These are phyloP conservation scores for Ephialtes manifestator DNA, from an alignment of 2,888 invertebrate species.

Conservation along the genomic window DNA sequence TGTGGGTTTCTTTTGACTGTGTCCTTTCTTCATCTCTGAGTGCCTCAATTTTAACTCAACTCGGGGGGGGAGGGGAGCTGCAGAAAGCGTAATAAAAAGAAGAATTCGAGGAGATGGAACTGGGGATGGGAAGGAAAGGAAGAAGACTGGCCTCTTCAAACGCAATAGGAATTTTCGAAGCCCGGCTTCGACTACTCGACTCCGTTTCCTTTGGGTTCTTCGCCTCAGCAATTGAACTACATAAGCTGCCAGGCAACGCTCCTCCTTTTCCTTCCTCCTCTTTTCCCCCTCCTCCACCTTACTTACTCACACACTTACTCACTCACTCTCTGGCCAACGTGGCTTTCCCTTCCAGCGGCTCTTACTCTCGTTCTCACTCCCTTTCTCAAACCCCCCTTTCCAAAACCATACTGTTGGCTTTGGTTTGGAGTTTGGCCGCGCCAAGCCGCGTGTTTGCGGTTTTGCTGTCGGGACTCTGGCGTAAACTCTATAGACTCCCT, in stretches of 20 bases:
- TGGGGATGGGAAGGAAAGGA: background rate
- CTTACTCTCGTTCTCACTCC: slow-evolving; percentile 50
- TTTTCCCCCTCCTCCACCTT: background rate
- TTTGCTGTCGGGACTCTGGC: slow-evolving; percentile 83
- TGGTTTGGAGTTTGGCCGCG: slow-evolving; percentile 84
- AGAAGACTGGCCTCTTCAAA: slow-evolving; percentile 33
- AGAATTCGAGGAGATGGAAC: slow-evolving; percentile 29
- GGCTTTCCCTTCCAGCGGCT: slow-evolving; percentile 14
- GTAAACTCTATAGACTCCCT: slow-evolving; percentile 75
- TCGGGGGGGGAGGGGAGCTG: background rate
- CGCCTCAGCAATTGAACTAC: slow-evolving; percentile 76
- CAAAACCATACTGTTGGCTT: slow-evolving; percentile 83
- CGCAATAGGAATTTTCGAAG: slow-evolving; percentile 69
- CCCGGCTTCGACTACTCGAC: slow-evolving; percentile 49
- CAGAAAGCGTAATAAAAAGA: slow-evolving; percentile 27
- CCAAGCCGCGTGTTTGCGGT: slow-evolving; percentile 85
- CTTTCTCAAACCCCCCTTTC: slow-evolving; percentile 67
- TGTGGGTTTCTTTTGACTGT: background rate
- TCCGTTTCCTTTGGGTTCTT: slow-evolving; percentile 55
- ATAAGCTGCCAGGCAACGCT: slow-evolving; percentile 74
- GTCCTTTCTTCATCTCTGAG: background rate
- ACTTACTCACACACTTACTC: slow-evolving; percentile 9
- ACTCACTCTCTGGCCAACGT: background rate
- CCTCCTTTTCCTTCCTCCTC: slow-evolving; percentile 23
- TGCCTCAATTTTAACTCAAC: slow-evolving; percentile 16